Evolutionary conservation across 2,888 invertebrate species (phyloP).

Genomic region (Aleiodes alternator): DNA sequence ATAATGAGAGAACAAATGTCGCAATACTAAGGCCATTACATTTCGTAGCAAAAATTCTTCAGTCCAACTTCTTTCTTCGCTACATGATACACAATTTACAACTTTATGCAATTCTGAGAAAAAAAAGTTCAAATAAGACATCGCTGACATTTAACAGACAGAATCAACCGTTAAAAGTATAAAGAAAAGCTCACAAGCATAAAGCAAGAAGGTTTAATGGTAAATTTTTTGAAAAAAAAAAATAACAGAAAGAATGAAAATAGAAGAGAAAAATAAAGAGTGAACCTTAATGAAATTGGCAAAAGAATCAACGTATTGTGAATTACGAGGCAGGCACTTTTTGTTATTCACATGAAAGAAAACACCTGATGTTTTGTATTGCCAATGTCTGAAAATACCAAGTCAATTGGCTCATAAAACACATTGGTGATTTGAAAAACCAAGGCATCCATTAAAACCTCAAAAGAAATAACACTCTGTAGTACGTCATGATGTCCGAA

Average conservation of each 20-base stretch:
- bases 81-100: conserved; percentile 13
- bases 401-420: conserved; percentile 51
- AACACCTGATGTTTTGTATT: conserved; percentile 22
- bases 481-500: conserved; percentile 42
- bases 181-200: too few relatives aligned
- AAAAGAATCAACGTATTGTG: conserved; percentile 47
- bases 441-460: conserved; percentile 44
- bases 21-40: not conserved
- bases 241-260: conserved; percentile 5
- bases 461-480: not conserved
- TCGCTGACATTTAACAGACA: not conserved
- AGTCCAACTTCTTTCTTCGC: not conserved
- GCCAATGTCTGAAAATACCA: conserved; percentile 42
- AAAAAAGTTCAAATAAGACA: conserved; percentile 16
- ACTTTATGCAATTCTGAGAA: conserved; percentile 15
- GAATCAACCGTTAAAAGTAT: not conserved
- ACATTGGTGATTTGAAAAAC: conserved; percentile 42
- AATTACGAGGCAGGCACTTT: conserved; percentile 48
- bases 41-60: too few relatives aligned
- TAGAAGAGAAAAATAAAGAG: not conserved
- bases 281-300: not conserved
- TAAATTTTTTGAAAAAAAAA: not conserved
- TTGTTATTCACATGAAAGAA: conserved; percentile 47
- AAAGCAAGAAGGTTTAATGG: too few relatives aligned
- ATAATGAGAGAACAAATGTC: not conserved